Base-by-base conservation (phyloP, 2,113 vertebrate genomes). In the Balaenoptera acutorostrata region DNA sequence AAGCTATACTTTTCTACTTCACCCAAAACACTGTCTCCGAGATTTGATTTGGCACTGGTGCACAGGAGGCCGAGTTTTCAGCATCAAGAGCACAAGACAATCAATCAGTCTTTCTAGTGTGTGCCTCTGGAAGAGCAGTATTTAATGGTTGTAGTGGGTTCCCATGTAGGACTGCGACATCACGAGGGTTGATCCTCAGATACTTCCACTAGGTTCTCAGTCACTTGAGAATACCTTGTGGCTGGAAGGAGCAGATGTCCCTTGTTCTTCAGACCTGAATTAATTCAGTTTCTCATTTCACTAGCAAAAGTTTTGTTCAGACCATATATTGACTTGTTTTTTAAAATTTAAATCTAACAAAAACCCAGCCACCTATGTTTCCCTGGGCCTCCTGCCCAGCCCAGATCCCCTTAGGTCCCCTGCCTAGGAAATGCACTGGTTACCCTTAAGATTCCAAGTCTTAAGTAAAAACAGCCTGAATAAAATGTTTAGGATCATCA, bases 91-190 rank as follows among this genome's bases (percentile, higher is more conserved):
- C 31, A 13, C 75, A n/a, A 52, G 46, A 8, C 0, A 0, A 13
- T 4, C 18, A 18, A 13, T 4, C 18, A 18, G 75, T 13, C 18
- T 77, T 12, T 52, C 17, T 33, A n/a, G 0, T 1, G 1, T 13
- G 31, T 31, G 6, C 31, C 46, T 49, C 17, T 23, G 46, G 46
- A n/a, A 55, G 75, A 78, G 75, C 75, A n/a, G 31, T 13, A 4
- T 10, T 13, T 23, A 55, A 2, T n/a, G 75, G 75, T n/a, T 55
- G 75, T 6, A 13, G 74, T 31, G 74, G 74, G 74, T 3, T 33
- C 17, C 29, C 29, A 10, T 3, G 4, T 49, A 49, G 46, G 20
- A n/a, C 18, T 13, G 11, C 75, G 6, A 41, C 46, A 0, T 78
- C 20, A 0, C 12, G 11, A 78, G 11, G 31, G 18, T 14, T n/a